Evolutionary conservation across 2,888 invertebrate genomes (phyloP).

Genomic region (Eulithis prunata): DNA sequence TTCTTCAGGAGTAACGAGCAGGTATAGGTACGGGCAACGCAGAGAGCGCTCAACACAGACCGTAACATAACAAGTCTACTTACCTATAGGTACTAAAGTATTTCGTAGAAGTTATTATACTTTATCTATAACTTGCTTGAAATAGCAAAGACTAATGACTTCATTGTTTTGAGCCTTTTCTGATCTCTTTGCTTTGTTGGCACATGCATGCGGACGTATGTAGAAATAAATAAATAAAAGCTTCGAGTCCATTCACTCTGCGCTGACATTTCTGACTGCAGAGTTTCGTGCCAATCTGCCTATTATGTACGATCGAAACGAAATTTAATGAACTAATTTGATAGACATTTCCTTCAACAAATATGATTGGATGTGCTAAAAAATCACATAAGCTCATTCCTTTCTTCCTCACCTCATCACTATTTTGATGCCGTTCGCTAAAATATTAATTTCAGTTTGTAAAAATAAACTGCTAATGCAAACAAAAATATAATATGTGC

Average conservation of each 20-base stretch:
- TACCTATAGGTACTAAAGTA: conserved; percentile 7
- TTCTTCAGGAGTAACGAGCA: conserved; percentile 25
- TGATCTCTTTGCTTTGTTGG: conserved; percentile 69
- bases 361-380: conserved; percentile 36
- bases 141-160: conserved; percentile 62
- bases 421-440: conserved; percentile 14
- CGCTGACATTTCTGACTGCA: conserved; percentile 76
- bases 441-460: conserved; percentile 8
- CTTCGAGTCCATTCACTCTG: conserved; percentile 78
- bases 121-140: conserved; percentile 43
- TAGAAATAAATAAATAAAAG: conserved; percentile 75
- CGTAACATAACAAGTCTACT: not conserved
- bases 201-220: conserved; percentile 77
- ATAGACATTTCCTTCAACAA: conserved; percentile 48
- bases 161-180: conserved; percentile 66
- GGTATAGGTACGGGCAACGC: conserved; percentile 1
- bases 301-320: conserved; percentile 56
- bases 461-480: conserved; percentile 5
- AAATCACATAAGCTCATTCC: conserved; percentile 39
- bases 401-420: conserved; percentile 27
- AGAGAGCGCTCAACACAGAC: conserved; percentile 25
- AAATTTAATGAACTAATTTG: conserved; percentile 51
- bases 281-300: conserved; percentile 68
- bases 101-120: conserved; percentile 30
- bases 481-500: not conserved